These are phyloP conservation scores for Barypeithes pellucidus DNA, from an alignment of 2,888 invertebrate genomes.

Conservation along the genomic window DNA sequence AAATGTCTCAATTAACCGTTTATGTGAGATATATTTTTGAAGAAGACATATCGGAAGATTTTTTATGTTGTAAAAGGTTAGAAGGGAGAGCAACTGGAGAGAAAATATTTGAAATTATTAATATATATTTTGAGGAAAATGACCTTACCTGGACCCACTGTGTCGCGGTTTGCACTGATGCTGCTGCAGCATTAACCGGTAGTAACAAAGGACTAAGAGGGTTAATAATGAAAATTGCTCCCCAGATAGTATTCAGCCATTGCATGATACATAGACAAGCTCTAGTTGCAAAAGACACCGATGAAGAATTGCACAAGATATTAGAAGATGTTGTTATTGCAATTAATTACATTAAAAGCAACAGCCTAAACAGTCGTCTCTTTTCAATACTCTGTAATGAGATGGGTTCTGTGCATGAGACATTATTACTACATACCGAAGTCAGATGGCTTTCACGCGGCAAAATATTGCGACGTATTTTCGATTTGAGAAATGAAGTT, in stretches of 20 bases:
- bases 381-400: too few species aligned
- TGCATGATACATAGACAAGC: too few species aligned
- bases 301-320: too few species aligned
- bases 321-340: too few species aligned
- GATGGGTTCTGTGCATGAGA: too few species aligned
- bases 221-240: too few species aligned
- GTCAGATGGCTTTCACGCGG: too few species aligned
- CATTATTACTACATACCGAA: too few species aligned
- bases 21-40: conserved; percentile 52
- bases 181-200: conserved; percentile 54
- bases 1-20: conserved; percentile 49
- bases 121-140: conserved; percentile 36
- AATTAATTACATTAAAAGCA: too few species aligned
- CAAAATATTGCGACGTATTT: conserved; percentile 12
- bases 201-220: conserved; percentile 52
- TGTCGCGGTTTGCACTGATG: conserved; percentile 41
- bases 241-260: too few species aligned
- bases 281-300: too few species aligned
- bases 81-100: conserved; percentile 42
- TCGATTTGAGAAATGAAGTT: conserved; percentile 55
- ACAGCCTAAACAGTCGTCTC: too few species aligned
- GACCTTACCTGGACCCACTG: conserved; percentile 49
- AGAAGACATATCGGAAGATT: conserved; percentile 52
- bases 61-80: conserved; percentile 48
- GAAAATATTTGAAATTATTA: conserved; percentile 44